Evolutionary conservation across 2,888 invertebrate species (phyloP), one percentile per base, ranked within the genome.

Genomic region (Ormyrus nitidulus): DNA sequence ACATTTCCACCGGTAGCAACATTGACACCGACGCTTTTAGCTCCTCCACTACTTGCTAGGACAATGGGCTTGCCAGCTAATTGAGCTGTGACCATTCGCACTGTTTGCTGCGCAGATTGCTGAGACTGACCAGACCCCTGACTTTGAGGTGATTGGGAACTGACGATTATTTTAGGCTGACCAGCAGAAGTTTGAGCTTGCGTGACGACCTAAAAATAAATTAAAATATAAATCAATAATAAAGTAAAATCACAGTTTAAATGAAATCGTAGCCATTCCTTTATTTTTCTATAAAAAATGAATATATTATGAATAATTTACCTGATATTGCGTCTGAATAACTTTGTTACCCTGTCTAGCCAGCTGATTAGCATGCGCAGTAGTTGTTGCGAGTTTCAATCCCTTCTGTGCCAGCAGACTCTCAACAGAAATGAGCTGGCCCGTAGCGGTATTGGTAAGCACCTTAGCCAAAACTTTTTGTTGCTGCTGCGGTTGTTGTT

Each of bases 401-500:
- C 90, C 90, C 48, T 90, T 90, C 56, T 93, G 93, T 0, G 93
- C 92, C 48, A 93, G 87, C 56, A 93, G 87, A 87, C 92, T 93
- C 87, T 93, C 93, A 59, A 93, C 92, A 0, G 93, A 93, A 62
- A 93, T 92, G 6, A 93, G 91, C 85, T 93, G 93, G 9, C 91
- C 91, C 2, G 93, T 92, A 7, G 92, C 92, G 5, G 95, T 93
- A 88, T 94, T 95, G 6, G 95, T 95, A 46, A 96, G 91, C 19
- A 96, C 93, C 89, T 95, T 95, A 0, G 95, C 95, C 58, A 95
- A 93, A 49, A 95, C 93, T 5, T 91, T 90, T 73, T 90, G 90
- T 59, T 89, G 88, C 76, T 91, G 91, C 81, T 91, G 91, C 54
- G 91, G 91, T 11, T 91, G 89, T 34, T 85, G 85, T 78, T 87